Evolutionary conservation across 2,888 invertebrate genomes (phyloP), one percentile per base, ranked within the genome.

Genomic region (Rhodophaea formosa): DNA sequence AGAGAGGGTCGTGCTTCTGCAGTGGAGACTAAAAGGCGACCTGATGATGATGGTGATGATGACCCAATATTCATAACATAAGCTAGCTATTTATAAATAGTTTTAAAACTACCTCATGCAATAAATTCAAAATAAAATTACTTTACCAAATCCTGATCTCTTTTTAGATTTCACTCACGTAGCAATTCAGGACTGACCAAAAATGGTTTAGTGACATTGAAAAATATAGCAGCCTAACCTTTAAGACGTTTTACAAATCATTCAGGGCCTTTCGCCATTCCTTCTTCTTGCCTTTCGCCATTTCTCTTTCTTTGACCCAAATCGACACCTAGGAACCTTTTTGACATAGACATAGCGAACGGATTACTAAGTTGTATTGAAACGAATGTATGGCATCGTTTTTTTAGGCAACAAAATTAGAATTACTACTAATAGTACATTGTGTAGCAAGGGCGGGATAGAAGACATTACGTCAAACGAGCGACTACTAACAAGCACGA

Each of bases 131-230:
- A 46, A 12, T 46, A n/a, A 12, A 23, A 46, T 46, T 45, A 5
- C 17, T 45, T 17, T 7, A 3, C 45, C 10, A 17, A 46, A 23
- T 45, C 46, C 12, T 23, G 23, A 46, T 45, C 45, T 45, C 7
- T 8, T 46, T 7, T 12, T 12, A 16, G 3, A 84, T 82, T 81
- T 77, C 59, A 49, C 72, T 79, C 84, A 84, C 84, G 83, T 81
- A 70, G 59, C 63, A 62, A 63, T 66, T 70, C 68, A 62, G 70
- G 73, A 73, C 77, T 77, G 75, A 71, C 79, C 79, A 68, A 72
- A 23, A 80, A 80, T 77, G 77, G 75, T 76, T 70, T 59, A 62
- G 71, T 71, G 84, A 84, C 84, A 81, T 81, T 84, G 82, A 84
- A 78, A 78, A 79, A 84, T 84, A 76, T 74, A 73, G 67, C 65